These are phyloP conservation scores for Bradypus variegatus DNA, from an alignment of 2,797 vertebrate genomes.

Conservation along the genomic window DNA sequence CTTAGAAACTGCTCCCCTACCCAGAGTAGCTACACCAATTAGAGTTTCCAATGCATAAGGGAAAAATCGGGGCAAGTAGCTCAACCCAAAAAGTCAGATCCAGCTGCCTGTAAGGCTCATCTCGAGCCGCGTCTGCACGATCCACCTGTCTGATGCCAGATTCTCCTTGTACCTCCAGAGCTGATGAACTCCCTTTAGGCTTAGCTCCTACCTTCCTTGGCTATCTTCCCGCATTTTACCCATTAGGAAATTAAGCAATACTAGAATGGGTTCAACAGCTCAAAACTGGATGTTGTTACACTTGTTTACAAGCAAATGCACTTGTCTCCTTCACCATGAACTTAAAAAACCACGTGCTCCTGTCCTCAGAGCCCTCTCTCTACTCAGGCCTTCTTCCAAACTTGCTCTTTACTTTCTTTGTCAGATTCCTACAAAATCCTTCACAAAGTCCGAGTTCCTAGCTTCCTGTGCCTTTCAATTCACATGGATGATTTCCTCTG, in stretches of 20 bases:
- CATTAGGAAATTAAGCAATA: background rate
- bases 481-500: constrained; percentile 50
- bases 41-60: background rate
- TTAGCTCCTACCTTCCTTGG: constrained; percentile 5
- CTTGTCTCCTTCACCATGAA: background rate
- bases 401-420: constrained; percentile 67
- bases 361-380: background rate
- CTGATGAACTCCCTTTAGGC: background rate
- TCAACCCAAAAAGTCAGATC: background rate
- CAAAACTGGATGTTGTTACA: constrained; percentile 48
- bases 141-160: background rate
- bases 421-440: constrained; percentile 57
- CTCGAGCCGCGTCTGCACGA: background rate
- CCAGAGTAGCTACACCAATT: background rate
- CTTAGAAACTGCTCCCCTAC: background rate
- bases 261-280: constrained; percentile 28
- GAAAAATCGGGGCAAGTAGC: background rate
- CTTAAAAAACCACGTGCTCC: background rate
- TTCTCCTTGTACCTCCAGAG: background rate
- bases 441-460: constrained; percentile 50
- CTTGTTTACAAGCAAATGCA: constrained; percentile 9
- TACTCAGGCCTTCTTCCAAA: constrained; percentile 64
- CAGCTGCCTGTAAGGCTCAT: background rate
- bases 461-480: constrained; percentile 46
- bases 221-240: background rate